Percentiles rank a stretch among this genome's conserved stretches.
These are phyloP conservation scores for Thripadectes ignobilis DNA, from an alignment of 2,797 vertebrate species.

Conservation along the genomic window DNA sequence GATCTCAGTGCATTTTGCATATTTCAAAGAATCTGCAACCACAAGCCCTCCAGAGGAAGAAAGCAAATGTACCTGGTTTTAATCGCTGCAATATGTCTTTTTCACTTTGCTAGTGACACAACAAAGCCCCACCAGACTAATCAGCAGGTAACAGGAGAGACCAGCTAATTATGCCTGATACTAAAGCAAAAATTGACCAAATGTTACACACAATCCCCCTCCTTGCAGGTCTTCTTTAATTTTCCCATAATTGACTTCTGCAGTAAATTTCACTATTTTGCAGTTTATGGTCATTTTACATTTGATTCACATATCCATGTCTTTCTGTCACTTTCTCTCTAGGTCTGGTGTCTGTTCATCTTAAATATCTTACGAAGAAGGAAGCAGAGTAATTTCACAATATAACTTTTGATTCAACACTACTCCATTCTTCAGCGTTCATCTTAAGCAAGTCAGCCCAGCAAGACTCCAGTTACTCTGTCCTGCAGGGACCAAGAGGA, in stretches of 20 bases:
- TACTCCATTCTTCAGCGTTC: neutral
- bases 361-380: neutral
- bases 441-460: neutral
- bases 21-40: slow-evolving; percentile 7
- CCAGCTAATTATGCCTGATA: neutral
- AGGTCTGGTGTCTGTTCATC: neutral
- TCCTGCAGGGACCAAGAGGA: neutral
- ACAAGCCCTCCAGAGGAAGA: neutral
- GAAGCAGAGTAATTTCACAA: neutral
- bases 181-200: neutral
- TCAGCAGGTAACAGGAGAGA: neutral
- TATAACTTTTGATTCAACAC: neutral
- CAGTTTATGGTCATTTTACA: neutral
- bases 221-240: neutral
- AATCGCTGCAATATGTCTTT: neutral
- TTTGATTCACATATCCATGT: neutral
- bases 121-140: neutral
- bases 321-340: neutral
- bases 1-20: neutral
- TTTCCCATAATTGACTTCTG: neutral
- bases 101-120: neutral
- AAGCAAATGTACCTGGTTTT: neutral
- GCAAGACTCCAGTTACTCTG: neutral
- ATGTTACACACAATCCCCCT: neutral
- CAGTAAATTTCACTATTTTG: neutral